Evolutionary conservation across 1,140 invertebrate species (phyloP), one percentile per base, ranked within the genome.

Genomic region (Zophobas morio): DNA sequence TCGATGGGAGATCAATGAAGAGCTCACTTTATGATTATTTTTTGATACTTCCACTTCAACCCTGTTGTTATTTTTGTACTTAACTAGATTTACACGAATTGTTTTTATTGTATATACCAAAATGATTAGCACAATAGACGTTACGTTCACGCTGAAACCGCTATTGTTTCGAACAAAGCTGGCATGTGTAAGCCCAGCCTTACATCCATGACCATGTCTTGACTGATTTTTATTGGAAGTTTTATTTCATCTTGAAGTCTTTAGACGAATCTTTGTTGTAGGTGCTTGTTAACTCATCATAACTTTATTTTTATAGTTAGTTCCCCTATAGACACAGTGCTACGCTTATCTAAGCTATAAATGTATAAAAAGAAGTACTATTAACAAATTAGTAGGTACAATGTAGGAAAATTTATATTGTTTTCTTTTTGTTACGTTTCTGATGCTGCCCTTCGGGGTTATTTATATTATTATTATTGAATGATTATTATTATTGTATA

Each of bases 321-420:
- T 76, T 53, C 71, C 63, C 78, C 76, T 77, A 80, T 71, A 72
- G 47, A 78, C 66, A 78, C 81, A 80, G 76, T 74, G 75, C 79
- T 79, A 79, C 72, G 79, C 81, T 79, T 79, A 79, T 60, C 74
- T 63, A 74, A 75, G 81, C 81, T 82, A 82, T 82, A 80, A 80
- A 80, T 82, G 79, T 82, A 82, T 82, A 81, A 81, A 81, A 79
- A 42, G 46, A 80, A 79, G 53, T 79, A 78, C 78, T 81, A 82
- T 77, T 77, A 56, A 46, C 74, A 46, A 80, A 74, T 36, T 70
- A 70, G 81, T 82, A 82, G 81, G 75, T 66, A 79, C 76, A 79
- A 77, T 81, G 79, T 81, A 81, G 79, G 78, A 74, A 81, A 66
- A 79, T 79, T 78, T 79, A 76, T 54, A 75, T 72, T 80, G 77